Evolutionary conservation across 2,888 invertebrate genomes (phyloP).

Genomic region (Limnephilus lunatus): DNA sequence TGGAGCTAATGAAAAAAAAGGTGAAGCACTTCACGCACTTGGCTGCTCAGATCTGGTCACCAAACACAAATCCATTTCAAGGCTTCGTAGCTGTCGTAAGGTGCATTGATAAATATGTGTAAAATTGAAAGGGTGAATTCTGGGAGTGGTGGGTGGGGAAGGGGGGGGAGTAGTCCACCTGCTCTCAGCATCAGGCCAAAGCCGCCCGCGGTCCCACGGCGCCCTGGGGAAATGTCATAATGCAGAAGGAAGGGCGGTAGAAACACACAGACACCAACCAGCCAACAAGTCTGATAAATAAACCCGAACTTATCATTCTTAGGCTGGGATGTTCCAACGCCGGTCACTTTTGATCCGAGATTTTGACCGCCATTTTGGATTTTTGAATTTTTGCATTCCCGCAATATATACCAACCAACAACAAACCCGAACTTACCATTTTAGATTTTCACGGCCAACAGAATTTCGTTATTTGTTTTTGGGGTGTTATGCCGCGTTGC

Average conservation of each 20-base stretch:
- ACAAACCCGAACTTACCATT: no score
- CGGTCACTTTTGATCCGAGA: not conserved
- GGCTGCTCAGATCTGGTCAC: no score
- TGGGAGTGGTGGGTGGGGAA: not conserved
- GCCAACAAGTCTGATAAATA: not conserved
- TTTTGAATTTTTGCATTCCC: no score
- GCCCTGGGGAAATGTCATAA: not conserved
- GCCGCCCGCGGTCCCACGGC: not conserved
- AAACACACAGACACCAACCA: not conserved
- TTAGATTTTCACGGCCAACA: no score
- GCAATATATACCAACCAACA: no score
- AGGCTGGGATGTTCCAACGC: not conserved
- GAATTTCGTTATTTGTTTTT: no score
- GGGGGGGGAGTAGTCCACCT: not conserved
- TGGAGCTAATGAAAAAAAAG: no score
- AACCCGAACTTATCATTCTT: not conserved
- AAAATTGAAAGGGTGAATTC: not conserved
- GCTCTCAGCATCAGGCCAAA: not conserved
- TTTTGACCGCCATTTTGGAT: not conserved
- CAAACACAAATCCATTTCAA: no score
- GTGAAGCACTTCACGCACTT: no score
- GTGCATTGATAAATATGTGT: not conserved
- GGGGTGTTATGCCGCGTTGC: no score
- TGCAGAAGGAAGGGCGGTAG: not conserved
- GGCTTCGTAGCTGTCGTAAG: not conserved